Base-by-base conservation (phyloP, 1,140 invertebrate species). In the Drosophila nebulosa region DNA sequence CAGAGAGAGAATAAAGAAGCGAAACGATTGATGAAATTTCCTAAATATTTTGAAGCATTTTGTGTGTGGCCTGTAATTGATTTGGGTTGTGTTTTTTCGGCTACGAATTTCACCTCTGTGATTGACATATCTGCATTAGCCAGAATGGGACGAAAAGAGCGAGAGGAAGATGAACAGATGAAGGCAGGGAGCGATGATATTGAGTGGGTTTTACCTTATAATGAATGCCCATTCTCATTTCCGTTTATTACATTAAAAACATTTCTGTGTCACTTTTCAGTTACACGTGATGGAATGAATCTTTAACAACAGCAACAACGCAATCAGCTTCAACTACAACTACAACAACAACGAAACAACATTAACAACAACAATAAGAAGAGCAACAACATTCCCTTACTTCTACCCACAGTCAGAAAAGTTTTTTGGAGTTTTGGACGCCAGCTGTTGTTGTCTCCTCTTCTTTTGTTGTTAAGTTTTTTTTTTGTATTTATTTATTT, bases 231-330 rank as follows among this genome's bases (percentile, higher is more conserved):
- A 67, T 52, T 78, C 79, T 68, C 69, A 72, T 79, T 88, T 78
- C 74, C 74, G 64, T 81, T 70, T 69, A 27, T 52, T 24, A 51
- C 66, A 63, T 78, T 66, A 67, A 73, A 57, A 72, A 72, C 61
- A 65, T 69, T 77, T 66, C 67, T 79, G 36, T 79, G 69, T 65
- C 51, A 80, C 78, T 88, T 71, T 68, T 81, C 68, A 86, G 83
- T 64, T 72, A 50, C 71, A 75, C 58, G 71, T 61, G 63, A 71
- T 63, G 62, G 73, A 81, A 86, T 86, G 83, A 77, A 78, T 73
- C 60, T 88, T 66, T 88, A 86, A 71, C 42, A 64, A 46, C 39
- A 64, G 14, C 46, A 63, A 27, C 60, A 65, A 1, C 30, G 12
- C 9, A 9, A 32, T 9, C 2, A 32, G 30, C 30, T 12, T 0